phyloP scores from a whole-genome alignment of 1,140 invertebrate genomes.

The Meloidogyne chitwoodi region DNA sequence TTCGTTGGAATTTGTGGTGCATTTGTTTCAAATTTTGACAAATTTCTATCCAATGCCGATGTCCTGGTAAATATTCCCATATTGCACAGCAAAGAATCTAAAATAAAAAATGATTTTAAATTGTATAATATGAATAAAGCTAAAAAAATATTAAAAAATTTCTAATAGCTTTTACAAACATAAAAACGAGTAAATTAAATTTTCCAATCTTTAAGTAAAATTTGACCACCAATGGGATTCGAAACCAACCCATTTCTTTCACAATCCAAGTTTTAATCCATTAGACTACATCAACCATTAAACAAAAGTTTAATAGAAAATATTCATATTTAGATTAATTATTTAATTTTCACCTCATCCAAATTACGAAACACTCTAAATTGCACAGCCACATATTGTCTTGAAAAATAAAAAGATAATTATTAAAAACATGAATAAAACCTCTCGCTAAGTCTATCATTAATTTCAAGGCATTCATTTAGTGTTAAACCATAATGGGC shows the following conservation, averaged over 20 bases:
- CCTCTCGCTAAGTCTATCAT: constrained; percentile 24
- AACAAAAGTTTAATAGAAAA: too few species aligned
- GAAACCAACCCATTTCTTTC: background rate
- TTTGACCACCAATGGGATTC: background rate
- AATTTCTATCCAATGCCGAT: constrained; percentile 48
- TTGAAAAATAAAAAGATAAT: constrained; percentile 21
- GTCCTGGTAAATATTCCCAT: constrained; percentile 52
- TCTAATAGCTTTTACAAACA: too few species aligned
- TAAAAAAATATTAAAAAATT: background rate
- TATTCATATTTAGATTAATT: too few species aligned
- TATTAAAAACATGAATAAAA: background rate
- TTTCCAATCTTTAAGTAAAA: too few species aligned
- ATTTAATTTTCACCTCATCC: constrained; percentile 39
- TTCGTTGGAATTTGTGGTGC: constrained; percentile 22
- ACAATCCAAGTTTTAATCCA: too few species aligned
- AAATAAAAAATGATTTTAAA: too few species aligned
- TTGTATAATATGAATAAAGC: background rate
- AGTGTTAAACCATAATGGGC: constrained; percentile 56
- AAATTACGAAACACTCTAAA: constrained; percentile 55
- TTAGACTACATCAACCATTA: too few species aligned
- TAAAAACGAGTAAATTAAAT: background rate
- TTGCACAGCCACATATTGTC: constrained; percentile 52
- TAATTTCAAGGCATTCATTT: constrained; percentile 50
- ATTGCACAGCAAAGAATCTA: constrained; percentile 55
- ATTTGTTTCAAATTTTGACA: constrained; percentile 44